These are phyloP conservation scores for Laothoe populi DNA, from an alignment of 2,888 invertebrate species.

Conservation along the genomic window DNA sequence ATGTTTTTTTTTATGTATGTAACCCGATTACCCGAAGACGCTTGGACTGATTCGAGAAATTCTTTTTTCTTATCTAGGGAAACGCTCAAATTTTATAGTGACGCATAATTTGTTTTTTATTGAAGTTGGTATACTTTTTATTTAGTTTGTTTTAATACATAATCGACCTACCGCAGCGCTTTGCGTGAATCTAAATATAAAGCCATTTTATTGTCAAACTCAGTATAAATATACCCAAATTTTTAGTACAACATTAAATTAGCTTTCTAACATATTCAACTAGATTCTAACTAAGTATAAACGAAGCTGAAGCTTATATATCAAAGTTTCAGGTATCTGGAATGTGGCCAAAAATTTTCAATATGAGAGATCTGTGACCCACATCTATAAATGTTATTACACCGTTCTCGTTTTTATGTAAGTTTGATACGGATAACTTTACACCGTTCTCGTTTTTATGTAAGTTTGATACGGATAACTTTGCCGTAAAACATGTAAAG, in stretches of 20 bases:
- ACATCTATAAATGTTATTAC: conserved; percentile 18
- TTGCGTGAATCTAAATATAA: conserved; percentile 5
- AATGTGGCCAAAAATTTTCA: conserved; percentile 20
- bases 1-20: no score
- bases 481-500: background rate
- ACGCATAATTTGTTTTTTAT: no score
- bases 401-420: background rate
- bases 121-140: no score
- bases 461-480: background rate
- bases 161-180: conserved; percentile 7
- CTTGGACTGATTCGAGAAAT: no score
- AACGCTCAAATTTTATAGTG: no score
- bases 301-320: conserved; percentile 10
- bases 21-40: no score
- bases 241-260: background rate
- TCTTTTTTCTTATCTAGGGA: no score
- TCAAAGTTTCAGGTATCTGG: conserved; percentile 19
- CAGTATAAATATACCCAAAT: no score
- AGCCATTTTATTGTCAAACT: no score
- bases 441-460: background rate
- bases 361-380: conserved; percentile 8
- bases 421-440: background rate
- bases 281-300: background rate
- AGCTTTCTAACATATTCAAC: background rate
- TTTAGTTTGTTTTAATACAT: background rate